Conservation (phyloP, 2,888 invertebrate genomes). For the Leptopilina myrica region DNA sequence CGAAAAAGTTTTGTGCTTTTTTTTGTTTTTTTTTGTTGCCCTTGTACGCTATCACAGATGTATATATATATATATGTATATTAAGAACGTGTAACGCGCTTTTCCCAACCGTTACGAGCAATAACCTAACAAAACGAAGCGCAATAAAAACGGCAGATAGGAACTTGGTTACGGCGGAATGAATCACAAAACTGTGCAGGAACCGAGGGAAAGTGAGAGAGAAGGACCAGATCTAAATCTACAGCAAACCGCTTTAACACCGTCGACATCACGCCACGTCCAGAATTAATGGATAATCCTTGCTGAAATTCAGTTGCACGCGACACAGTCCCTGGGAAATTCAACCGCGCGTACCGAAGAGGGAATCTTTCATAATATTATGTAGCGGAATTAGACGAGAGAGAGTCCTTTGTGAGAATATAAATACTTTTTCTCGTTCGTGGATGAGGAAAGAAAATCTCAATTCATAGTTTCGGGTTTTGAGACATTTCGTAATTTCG, state of each 20-base stretch:
- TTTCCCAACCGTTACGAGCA: constrained; percentile 19
- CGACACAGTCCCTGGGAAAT: constrained; percentile 55
- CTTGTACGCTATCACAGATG: constrained; percentile 41
- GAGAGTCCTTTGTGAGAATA: constrained; percentile 2
- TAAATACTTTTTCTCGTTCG: too few relatives aligned
- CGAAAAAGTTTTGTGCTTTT: constrained; percentile 26
- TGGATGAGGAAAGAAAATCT: too few relatives aligned
- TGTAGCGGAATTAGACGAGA: constrained; percentile 30
- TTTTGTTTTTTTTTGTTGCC: constrained; percentile 51
- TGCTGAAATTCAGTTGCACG: constrained; percentile 56
- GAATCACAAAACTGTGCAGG: constrained; percentile 25
- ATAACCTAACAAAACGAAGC: constrained; percentile 34
- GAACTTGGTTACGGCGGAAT: constrained; percentile 1
- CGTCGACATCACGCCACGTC: constrained; percentile 55
- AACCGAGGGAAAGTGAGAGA: constrained; percentile 41
- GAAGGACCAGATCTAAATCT: constrained; percentile 52
- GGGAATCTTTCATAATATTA: constrained; percentile 54
- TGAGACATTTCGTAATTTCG: too few relatives aligned
- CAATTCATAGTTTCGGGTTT: too few relatives aligned
- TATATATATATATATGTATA: constrained; percentile 40
- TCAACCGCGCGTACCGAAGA: constrained; percentile 60
- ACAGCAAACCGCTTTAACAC: constrained; percentile 57
- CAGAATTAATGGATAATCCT: constrained; percentile 59
- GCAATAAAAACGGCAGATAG: constrained; percentile 19
- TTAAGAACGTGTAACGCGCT: constrained; percentile 51